Evolutionary conservation across 2,888 invertebrate species (phyloP).

Genomic region (Rosalia funebris): DNA sequence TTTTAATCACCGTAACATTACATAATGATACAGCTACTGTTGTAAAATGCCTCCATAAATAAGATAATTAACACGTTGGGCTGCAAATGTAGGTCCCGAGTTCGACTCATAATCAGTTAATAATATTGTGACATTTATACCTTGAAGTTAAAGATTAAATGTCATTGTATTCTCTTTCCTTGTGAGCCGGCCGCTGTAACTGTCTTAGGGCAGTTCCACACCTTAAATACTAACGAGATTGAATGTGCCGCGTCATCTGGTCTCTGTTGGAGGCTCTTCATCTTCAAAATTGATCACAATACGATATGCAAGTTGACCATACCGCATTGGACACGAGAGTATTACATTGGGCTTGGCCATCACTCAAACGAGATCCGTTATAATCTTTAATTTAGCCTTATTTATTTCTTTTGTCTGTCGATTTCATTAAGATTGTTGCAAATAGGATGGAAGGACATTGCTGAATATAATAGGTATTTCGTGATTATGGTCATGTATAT

Average conservation of each 20-base stretch:
- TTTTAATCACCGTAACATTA: too few species aligned
- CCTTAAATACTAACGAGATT: constrained; percentile 54
- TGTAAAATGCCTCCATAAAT: not conserved
- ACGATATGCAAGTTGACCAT: constrained; percentile 38
- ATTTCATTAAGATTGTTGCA: constrained; percentile 15
- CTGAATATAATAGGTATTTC: constrained; percentile 4
- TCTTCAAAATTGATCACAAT: constrained; percentile 41
- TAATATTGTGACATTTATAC: constrained; percentile 10
- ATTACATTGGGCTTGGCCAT: constrained; percentile 43
- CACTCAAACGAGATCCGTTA: constrained; percentile 18
- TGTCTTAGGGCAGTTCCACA: constrained; percentile 50
- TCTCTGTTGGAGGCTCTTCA: constrained; percentile 42
- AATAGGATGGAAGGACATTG: not conserved
- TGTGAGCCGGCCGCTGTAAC: constrained; percentile 16
- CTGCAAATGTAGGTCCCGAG: not conserved
- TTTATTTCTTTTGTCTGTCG: constrained; percentile 8
- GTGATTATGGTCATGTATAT: too few species aligned
- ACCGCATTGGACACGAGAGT: constrained; percentile 33
- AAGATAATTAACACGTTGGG: not conserved
- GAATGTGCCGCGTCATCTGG: constrained; percentile 52
- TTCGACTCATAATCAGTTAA: not conserved
- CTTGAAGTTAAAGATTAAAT: constrained; percentile 3
- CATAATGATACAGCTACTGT: not conserved
- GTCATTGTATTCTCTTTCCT: constrained; percentile 9
- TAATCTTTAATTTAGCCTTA: constrained; percentile 9